Percentiles rank a stretch among this genome's conserved stretches.
Evolutionary conservation across 2,888 invertebrate species (phyloP).

Genomic region (Sepiola atlantica): DNA sequence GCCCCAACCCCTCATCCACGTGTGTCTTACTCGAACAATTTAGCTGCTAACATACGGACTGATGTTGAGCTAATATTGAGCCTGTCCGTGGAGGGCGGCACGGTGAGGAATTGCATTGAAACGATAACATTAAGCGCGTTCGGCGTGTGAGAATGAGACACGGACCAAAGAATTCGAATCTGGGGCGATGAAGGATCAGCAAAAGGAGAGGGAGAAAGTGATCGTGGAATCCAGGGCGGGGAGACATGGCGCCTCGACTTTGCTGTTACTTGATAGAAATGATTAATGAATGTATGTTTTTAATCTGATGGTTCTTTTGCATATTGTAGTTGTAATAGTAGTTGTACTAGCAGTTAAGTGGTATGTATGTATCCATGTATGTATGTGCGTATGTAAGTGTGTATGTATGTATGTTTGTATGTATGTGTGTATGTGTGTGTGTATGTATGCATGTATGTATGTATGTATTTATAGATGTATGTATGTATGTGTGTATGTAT

Average conservation of each 20-base stretch:
- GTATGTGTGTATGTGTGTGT: too few relatives aligned
- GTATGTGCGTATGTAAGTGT: too few relatives aligned
- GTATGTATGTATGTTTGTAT: too few relatives aligned
- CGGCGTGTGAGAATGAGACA: background rate
- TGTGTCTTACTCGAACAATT: background rate
- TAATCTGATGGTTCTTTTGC: slow-evolving; percentile 32
- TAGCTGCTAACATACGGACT: background rate
- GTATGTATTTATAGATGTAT: too few relatives aligned
- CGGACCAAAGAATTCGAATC: background rate
- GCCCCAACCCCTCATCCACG: background rate
- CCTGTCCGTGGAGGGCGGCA: background rate
- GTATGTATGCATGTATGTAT: too few relatives aligned
- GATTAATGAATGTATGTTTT: slow-evolving; percentile 32
- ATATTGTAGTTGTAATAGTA: background rate
- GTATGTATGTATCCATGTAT: too few relatives aligned
- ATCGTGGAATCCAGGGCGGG: background rate
- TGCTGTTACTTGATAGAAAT: background rate
- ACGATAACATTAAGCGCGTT: too few relatives aligned
- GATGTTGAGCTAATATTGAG: background rate
- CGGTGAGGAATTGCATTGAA: background rate
- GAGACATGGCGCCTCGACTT: background rate
- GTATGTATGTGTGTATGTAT: too few relatives aligned
- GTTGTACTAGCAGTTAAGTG: background rate
- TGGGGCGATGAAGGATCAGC: background rate
- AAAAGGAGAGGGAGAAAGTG: background rate